phyloP scores from a whole-genome alignment of 2,113 vertebrate genomes.

The Vulpes ferrilata region DNA sequence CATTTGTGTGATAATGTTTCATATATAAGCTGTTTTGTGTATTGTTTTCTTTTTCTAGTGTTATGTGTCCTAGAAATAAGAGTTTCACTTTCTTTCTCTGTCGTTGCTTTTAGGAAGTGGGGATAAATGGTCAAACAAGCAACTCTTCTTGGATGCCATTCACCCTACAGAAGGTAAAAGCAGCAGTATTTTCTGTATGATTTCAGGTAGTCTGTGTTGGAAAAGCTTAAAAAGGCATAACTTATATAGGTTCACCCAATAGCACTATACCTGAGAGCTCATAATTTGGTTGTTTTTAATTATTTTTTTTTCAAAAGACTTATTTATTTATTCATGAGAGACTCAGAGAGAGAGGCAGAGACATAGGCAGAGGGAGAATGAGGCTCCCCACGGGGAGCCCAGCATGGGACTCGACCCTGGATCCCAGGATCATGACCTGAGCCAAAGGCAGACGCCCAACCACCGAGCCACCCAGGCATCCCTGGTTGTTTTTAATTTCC shows the following conservation, averaged over 20 bases:
- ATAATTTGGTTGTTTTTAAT: conserved; percentile 34
- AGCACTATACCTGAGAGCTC: conserved; percentile 27
- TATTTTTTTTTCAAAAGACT: background rate
- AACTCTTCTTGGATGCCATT: conserved; percentile 82
- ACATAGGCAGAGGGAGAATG: too few species aligned
- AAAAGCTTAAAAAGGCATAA: conserved; percentile 5
- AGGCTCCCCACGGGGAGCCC: too few species aligned
- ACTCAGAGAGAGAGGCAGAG: too few species aligned
- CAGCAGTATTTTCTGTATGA: conserved; percentile 5
- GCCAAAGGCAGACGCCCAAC: too few species aligned
- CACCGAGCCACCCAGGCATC: too few species aligned
- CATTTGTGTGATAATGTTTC: conserved; percentile 47
- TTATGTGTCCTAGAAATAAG: background rate
- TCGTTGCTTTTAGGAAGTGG: conserved; percentile 80
- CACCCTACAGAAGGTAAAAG: conserved; percentile 81
- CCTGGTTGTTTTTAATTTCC: conserved; percentile 29
- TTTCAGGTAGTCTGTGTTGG: background rate
- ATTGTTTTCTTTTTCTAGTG: background rate
- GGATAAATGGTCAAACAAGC: conserved; percentile 82
- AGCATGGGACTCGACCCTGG: too few species aligned
- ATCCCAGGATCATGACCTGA: too few species aligned
- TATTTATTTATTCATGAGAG: too few species aligned
- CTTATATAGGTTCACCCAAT: background rate
- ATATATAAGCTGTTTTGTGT: conserved; percentile 46
- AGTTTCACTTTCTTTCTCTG: conserved; percentile 68